These are phyloP conservation scores for Lutraria lutraria DNA, from an alignment of 2,888 invertebrate species.

Conservation along the genomic window DNA sequence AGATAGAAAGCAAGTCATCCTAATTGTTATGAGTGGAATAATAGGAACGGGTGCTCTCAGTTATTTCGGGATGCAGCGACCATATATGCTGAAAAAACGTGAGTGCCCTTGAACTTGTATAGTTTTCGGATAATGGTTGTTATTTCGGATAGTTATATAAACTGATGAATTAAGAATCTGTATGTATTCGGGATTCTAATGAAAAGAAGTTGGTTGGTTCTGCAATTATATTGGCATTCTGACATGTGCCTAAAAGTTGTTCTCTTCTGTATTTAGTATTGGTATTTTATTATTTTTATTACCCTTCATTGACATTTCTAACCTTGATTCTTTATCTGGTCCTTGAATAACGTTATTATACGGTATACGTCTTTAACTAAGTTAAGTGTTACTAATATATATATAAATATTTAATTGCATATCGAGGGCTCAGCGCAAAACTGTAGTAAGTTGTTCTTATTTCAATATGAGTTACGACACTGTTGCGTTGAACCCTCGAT, in stretches of 20 bases:
- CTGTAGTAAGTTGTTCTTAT: too few relatives aligned
- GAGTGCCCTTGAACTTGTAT: slow-evolving; percentile 32
- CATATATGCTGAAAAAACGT: not conserved
- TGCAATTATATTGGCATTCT: not conserved
- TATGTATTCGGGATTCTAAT: not conserved
- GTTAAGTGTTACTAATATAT: too few relatives aligned
- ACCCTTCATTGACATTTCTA: not conserved
- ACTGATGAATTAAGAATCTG: not conserved
- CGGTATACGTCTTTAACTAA: too few relatives aligned
- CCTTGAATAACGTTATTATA: too few relatives aligned
- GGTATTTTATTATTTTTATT: not conserved
- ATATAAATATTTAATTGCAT: too few relatives aligned
- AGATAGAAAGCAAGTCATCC: not conserved
- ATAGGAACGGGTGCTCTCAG: not conserved
- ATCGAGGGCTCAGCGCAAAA: too few relatives aligned
- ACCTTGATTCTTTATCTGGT: too few relatives aligned
- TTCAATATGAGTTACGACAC: too few relatives aligned
- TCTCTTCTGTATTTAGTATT: not conserved
- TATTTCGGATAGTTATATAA: slow-evolving; percentile 18
- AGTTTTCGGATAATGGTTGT: slow-evolving; percentile 19
- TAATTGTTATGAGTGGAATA: not conserved
- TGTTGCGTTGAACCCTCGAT: too few relatives aligned
- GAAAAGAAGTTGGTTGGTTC: not conserved
- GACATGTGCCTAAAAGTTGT: too few relatives aligned
- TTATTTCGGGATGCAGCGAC: not conserved